Evolutionary conservation across 1,140 invertebrate genomes (phyloP).

Genomic region (Brachionus asplanchnoidis): DNA sequence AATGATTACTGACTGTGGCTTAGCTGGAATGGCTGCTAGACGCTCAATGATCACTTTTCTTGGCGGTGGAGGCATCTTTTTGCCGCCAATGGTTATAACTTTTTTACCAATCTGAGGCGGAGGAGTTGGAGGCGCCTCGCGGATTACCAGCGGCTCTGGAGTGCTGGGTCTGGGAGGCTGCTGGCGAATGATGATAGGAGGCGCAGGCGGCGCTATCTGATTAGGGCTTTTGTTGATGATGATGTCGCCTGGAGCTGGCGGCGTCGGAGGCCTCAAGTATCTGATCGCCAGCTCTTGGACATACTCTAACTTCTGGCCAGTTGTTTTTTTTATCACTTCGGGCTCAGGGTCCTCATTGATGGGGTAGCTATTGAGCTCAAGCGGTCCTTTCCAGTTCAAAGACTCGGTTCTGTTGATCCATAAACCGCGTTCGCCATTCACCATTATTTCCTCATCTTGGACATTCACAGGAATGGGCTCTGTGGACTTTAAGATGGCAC

Average conservation of each 20-base stretch:
- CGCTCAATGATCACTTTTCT: slow-evolving; percentile 40
- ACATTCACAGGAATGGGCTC: not conserved
- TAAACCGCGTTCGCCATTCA: not conserved
- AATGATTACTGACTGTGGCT: slow-evolving; percentile 35
- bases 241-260: slow-evolving; percentile 28
- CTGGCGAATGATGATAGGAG: slow-evolving; percentile 38
- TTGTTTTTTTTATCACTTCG: slow-evolving; percentile 14
- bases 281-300: slow-evolving; percentile 35
- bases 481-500: not conserved
- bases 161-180: slow-evolving; percentile 14
- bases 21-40: not conserved
- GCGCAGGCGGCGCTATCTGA: slow-evolving; percentile 24
- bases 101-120: not conserved
- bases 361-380: not conserved
- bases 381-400: not conserved
- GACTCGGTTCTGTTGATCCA: not conserved
- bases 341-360: slow-evolving; percentile 25
- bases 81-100: not conserved
- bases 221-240: not conserved
- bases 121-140: slow-evolving; percentile 21
- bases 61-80: slow-evolving; percentile 16
- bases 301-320: not conserved
- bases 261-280: slow-evolving; percentile 36
- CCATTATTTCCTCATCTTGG: not conserved
- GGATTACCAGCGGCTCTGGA: slow-evolving; percentile 23